phyloP scores from a whole-genome alignment of 2,113 vertebrate genomes.

The Stictonetta naevosa region DNA sequence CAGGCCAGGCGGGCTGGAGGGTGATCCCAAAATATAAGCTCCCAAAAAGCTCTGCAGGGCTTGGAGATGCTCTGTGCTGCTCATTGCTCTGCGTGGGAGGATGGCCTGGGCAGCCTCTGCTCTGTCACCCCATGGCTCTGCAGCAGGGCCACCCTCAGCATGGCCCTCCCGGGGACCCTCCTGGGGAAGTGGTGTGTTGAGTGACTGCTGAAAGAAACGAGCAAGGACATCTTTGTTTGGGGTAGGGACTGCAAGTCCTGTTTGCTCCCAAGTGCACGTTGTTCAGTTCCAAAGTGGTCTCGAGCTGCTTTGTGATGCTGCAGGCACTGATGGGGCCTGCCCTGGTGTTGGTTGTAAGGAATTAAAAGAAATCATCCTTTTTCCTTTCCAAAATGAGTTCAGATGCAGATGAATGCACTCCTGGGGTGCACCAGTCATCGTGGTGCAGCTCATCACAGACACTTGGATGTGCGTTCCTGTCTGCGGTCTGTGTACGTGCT shows the following conservation, averaged over 20 bases:
- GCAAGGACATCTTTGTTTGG: not conserved
- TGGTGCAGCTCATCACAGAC: not conserved
- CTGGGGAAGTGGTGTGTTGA: not conserved
- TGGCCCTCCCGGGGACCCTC: rapidly evolving
- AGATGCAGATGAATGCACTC: not conserved
- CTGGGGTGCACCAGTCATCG: not conserved
- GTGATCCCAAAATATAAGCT: not conserved
- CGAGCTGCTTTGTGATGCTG: not conserved
- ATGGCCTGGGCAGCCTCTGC: not conserved
- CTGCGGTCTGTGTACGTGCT: not conserved
- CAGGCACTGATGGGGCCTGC: not conserved
- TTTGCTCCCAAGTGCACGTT: not conserved
- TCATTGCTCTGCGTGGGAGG: not conserved
- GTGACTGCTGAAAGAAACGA: not conserved
- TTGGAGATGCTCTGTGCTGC: not conserved
- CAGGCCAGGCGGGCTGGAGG: not conserved
- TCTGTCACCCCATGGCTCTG: not conserved
- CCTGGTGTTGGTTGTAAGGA: not conserved
- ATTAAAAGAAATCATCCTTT: not conserved
- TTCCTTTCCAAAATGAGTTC: not conserved
- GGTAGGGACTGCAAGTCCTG: not conserved
- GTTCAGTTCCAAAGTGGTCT: not conserved
- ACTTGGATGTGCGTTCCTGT: rapidly evolving
- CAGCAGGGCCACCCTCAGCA: not conserved
- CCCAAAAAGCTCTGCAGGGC: not conserved